Evolutionary conservation across 2,888 invertebrate genomes (phyloP), one percentile per base, ranked within the genome.

Genomic region (Nudaria mundana): DNA sequence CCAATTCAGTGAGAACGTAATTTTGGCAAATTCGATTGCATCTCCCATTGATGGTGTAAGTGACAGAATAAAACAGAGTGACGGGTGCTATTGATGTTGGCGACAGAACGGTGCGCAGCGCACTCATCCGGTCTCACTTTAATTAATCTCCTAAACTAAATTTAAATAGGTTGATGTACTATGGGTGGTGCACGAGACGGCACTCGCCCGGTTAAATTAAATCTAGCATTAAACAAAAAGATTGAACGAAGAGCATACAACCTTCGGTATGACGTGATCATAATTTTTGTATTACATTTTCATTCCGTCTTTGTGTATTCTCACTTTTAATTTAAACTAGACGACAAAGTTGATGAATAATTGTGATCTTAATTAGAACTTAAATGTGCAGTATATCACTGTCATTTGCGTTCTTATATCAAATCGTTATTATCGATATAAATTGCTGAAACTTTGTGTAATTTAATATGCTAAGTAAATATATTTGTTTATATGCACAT

Each of bases 11-110:
- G 69, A 76, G 78, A 79, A 69, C 77, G 76, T 83, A 77, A 81
- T 83, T 85, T n/a, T 84, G 74, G 78, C 75, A 78, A 81, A 82
- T 80, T 82, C 76, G 80, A 86, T 86, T 81, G 76, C 79, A 73
- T 79, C 70, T 71, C 69, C 63, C 72, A 78, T 77, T 77, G 76
- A 69, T 68, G 66, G 68, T 67, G 66, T 64, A 71, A 71, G 75
- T 70, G 71, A 66, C 76, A 75, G 78, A 76, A 81, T 82, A 80
- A 81, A 85, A 80, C 78, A 73, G 70, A 66, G 72, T 72, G 68
- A 64, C 81, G 77, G 80, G 67, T 85, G 85, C 61, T 61, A 70
- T 63, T 82, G 83, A 85, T 82, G 77, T 64, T 69, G 74, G 66
- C 81, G 81, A 82, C 76, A 74, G 72, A 75, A 67, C 69, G 57